phyloP scores from a whole-genome alignment of 1,140 invertebrate species.

The Monochamus saltuarius region DNA sequence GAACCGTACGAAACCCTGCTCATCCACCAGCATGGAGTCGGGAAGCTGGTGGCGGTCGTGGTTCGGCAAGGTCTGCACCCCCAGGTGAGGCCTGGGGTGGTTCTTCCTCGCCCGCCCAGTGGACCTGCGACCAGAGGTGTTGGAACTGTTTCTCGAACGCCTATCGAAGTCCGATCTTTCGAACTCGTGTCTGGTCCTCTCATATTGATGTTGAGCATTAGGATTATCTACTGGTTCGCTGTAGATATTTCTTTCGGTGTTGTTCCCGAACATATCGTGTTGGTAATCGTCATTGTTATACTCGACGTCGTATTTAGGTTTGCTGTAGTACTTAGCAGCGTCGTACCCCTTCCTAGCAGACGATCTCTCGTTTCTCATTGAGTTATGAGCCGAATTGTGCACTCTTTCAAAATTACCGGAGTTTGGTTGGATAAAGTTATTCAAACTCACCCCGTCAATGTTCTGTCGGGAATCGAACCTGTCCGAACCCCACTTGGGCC shows the following conservation, averaged over 20 bases:
- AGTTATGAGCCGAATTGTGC: conserved; percentile 35
- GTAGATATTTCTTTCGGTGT: conserved; percentile 44
- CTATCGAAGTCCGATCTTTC: conserved; percentile 55
- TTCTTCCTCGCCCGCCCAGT: conserved; percentile 42
- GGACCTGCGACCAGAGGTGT: conserved; percentile 46
- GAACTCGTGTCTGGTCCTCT: conserved; percentile 55
- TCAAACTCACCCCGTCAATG: conserved; percentile 39
- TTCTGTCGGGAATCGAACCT: conserved; percentile 43
- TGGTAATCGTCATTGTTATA: conserved; percentile 47
- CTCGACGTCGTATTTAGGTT: conserved; percentile 52
- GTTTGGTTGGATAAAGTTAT: conserved; percentile 38
- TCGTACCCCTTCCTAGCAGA: conserved; percentile 55
- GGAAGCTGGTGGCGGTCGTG: conserved; percentile 45
- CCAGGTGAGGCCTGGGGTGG: conserved; percentile 42
- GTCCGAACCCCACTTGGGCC: conserved; percentile 50
- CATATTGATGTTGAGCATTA: conserved; percentile 35
- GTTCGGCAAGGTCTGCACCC: conserved; percentile 49
- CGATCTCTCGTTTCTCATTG: conserved; percentile 34
- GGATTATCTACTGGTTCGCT: conserved; percentile 47
- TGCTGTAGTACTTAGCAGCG: conserved; percentile 58
- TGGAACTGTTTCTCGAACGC: conserved; percentile 47
- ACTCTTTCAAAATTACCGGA: conserved; percentile 43
- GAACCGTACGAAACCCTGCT: conserved; percentile 82
- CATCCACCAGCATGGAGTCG: conserved; percentile 73
- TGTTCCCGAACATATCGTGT: conserved; percentile 50